Conservation (phyloP, 2,888 invertebrate genomes). For the Melangyna quadrimaculata region DNA sequence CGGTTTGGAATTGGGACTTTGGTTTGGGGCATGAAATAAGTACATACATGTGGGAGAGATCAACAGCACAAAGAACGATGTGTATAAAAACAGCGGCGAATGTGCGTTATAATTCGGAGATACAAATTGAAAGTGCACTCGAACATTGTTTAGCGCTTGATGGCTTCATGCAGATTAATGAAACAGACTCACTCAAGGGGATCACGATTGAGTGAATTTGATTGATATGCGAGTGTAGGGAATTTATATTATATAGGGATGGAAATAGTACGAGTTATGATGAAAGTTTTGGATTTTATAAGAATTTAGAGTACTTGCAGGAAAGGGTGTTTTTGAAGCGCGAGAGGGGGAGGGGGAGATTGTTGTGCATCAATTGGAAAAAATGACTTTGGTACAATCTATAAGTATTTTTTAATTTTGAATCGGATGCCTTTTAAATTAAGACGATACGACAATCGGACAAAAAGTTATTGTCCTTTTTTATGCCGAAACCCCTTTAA, state of each 20-base stretch:
- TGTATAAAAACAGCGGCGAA: conserved; percentile 15
- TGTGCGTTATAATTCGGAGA: conserved; percentile 38
- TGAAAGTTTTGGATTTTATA: no score
- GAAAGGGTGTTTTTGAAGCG: no score
- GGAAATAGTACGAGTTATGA: neutral
- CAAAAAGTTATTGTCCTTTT: no score
- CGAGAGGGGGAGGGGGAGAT: no score
- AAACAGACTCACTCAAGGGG: neutral
- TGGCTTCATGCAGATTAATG: no score
- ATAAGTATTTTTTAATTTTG: no score
- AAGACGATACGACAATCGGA: no score
- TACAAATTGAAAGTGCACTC: conserved; percentile 44
- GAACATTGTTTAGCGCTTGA: conserved; percentile 13
- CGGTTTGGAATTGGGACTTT: neutral
- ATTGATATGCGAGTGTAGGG: neutral
- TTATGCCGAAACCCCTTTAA: no score
- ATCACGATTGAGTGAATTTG: conserved; percentile 37
- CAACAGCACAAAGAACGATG: neutral
- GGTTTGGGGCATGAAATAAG: neutral
- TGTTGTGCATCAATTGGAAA: no score
- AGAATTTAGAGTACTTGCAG: no score
- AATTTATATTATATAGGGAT: neutral
- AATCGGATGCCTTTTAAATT: no score
- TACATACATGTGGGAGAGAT: conserved; percentile 26
- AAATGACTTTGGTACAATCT: no score